Evolutionary conservation across 1,140 invertebrate species (phyloP).

Genomic region (Notospermus geniculatus): DNA sequence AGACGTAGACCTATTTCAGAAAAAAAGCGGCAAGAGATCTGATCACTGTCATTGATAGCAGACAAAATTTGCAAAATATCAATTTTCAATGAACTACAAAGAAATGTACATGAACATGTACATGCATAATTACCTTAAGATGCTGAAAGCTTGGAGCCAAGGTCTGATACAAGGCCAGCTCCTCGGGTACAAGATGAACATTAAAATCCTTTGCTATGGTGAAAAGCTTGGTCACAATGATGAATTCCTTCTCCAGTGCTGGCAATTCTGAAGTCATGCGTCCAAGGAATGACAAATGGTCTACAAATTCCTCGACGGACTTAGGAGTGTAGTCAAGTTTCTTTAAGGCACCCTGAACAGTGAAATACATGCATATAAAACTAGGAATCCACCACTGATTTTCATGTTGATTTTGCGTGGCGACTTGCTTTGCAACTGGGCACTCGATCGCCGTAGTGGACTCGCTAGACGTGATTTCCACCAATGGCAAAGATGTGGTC

Average conservation of each 20-base stretch:
- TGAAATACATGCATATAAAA: conserved; percentile 24
- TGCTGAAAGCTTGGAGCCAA: conserved; percentile 53
- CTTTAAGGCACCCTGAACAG: conserved; percentile 48
- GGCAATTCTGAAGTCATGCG: conserved; percentile 50
- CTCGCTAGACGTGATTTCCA: too few species aligned
- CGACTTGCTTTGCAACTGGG: too few species aligned
- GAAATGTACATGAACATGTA: too few species aligned
- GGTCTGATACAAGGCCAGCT: conserved; percentile 52
- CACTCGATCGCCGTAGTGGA: too few species aligned
- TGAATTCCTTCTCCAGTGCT: conserved; percentile 51
- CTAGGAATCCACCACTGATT: too few species aligned
- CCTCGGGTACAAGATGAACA: conserved; percentile 46
- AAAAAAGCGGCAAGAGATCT: too few species aligned
- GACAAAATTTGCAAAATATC: background rate
- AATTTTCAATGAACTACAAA: background rate
- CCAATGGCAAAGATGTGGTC: too few species aligned
- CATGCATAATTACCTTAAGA: conserved; percentile 42
- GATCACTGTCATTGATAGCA: too few species aligned
- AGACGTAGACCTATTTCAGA: too few species aligned
- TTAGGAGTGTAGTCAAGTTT: conserved; percentile 45
- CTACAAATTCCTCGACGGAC: conserved; percentile 55
- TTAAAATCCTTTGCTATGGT: conserved; percentile 50
- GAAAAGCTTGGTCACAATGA: conserved; percentile 45
- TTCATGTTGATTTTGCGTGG: too few species aligned
- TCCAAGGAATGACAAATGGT: conserved; percentile 52